These are phyloP conservation scores for Pollenia angustigena DNA, from an alignment of 2,888 invertebrate species.

Conservation along the genomic window DNA sequence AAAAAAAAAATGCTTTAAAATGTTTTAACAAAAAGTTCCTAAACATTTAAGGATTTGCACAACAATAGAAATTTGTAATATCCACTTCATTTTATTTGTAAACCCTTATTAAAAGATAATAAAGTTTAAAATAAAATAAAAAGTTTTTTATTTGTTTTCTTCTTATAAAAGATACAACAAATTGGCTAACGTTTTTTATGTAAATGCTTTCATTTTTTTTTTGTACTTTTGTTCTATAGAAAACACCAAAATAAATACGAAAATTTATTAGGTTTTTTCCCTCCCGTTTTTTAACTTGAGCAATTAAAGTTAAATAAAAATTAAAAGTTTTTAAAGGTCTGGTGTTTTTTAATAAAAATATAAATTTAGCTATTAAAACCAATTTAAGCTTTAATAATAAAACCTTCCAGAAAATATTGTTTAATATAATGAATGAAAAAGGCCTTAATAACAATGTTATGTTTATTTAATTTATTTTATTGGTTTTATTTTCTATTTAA, in stretches of 20 bases:
- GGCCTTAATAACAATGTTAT: no score
- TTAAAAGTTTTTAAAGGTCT: slow-evolving; percentile 9
- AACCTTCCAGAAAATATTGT: neutral
- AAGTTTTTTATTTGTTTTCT: neutral
- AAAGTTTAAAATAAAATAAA: slow-evolving; percentile 5
- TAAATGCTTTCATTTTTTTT: no score
- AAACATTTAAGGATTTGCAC: slow-evolving; percentile 18
- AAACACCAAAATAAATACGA: slow-evolving; percentile 11
- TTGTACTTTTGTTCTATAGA: no score
- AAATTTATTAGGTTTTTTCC: neutral
- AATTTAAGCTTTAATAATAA: slow-evolving; percentile 15
- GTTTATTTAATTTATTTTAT: no score
- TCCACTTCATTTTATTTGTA: slow-evolving; percentile 32
- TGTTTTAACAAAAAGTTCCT: neutral
- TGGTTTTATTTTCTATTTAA: no score
- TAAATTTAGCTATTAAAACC: neutral
- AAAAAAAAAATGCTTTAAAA: neutral
- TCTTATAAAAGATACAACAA: neutral
- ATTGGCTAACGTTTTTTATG: neutral
- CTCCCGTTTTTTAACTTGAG: neutral
- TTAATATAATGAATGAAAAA: no score
- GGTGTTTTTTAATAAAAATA: neutral
- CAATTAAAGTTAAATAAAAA: slow-evolving; percentile 10
- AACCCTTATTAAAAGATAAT: neutral
- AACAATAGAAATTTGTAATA: slow-evolving; percentile 21